Base-by-base conservation (phyloP, 2,113 vertebrate species). In the Nothocercus nigrocapillus region DNA sequence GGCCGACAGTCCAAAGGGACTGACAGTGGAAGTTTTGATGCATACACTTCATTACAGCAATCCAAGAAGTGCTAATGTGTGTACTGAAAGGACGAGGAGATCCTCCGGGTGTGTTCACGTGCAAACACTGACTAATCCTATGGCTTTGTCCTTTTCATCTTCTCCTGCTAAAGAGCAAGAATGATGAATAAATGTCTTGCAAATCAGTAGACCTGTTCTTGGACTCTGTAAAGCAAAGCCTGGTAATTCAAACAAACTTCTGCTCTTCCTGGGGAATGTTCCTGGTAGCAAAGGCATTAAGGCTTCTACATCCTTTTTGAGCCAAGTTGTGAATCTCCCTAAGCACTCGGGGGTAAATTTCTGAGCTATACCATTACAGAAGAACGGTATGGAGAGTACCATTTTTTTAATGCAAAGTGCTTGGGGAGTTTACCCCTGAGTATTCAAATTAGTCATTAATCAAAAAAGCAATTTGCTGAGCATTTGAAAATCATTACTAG, bases 401-500 rank as follows among this genome's bases (percentile, higher is more conserved):
- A 88, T 34, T 77, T 90, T 44, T 85, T 76, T 82, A 19, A 94
- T 88, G 79, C 42, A 25, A 53, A 94, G 44, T 85, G 62, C 54
- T 80, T 90, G 28, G 59, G 79, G 77, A 95, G 25, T 89, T 89
- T 87, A 84, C 73, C 20, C n/a, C 13, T 53, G 70, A 76, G 56
- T 93, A 94, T 92, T 94, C 66, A 91, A 94, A 95, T 95, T 91
- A 94, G 93, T 78, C 91, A 95, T 94, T 95, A 95, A 96, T 96
- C 74, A 95, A 78, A 94, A 97, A 95, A 96, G 66, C 42, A 95
- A 90, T 95, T 96, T 92, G 62, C 92, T 96, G 73, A 66, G 67
- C 44, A 67, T 90, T 95, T 88, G 45, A 64, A 96, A 96, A 94
- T 82, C 6, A 4, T 94, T 96, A 91, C 59, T 40, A 90, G 36